A percentile compares a stretch with the other conserved stretches of the same genome.
These are phyloP conservation scores for Lasiurus cinereus DNA, from an alignment of 2,113 vertebrate genomes.

Conservation along the genomic window DNA sequence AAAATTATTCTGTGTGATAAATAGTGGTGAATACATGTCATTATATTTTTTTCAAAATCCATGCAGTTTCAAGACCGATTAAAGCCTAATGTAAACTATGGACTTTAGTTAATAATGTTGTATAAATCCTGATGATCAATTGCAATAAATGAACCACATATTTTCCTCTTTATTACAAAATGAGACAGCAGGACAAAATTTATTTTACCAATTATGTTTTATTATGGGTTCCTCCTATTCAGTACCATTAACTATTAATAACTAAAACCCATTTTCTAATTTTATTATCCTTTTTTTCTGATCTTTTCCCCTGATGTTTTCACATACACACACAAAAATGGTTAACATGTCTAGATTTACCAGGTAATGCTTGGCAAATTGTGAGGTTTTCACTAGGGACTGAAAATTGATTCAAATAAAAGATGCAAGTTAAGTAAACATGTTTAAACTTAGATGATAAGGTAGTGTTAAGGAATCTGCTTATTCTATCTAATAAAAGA, in stretches of 20 bases:
- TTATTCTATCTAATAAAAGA: not conserved
- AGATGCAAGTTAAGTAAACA: constrained; percentile 54
- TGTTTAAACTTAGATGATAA: constrained; percentile 52
- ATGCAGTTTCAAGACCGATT: not conserved
- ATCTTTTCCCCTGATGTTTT: not conserved
- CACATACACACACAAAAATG: not conserved
- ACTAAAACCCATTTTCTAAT: not conserved
- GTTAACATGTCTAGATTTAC: not conserved
- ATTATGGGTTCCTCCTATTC: not conserved
- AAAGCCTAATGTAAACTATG: not conserved
- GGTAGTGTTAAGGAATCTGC: constrained; percentile 8
- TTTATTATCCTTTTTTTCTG: not conserved
- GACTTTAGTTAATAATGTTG: not conserved
- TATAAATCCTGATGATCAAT: not conserved
- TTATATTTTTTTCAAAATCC: not conserved
- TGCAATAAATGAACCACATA: not conserved
- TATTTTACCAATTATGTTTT: not conserved
- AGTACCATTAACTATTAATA: not conserved
- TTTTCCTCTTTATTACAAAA: not conserved
- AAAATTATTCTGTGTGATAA: not conserved
- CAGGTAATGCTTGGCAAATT: constrained; percentile 9
- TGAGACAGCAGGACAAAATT: not conserved
- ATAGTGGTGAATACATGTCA: not conserved
- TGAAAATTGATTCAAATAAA: not conserved
- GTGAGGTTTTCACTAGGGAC: constrained; percentile 29